Conservation (phyloP, 2,113 vertebrate genomes). For the Pseudopipra pipra region DNA sequence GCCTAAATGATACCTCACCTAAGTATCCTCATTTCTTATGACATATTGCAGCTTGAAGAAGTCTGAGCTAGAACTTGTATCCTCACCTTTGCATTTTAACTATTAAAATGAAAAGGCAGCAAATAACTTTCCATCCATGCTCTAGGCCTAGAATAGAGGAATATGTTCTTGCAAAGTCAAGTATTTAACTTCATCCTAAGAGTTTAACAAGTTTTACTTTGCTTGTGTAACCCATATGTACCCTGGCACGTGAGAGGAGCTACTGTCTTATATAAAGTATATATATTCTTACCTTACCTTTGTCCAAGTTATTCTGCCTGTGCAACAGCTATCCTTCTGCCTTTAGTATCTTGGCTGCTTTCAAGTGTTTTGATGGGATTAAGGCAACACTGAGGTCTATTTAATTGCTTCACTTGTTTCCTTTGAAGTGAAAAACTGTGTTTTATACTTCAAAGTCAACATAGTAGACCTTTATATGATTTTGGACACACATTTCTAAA, state of each 20-base stretch:
- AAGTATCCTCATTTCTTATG: not conserved
- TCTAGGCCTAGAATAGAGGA: not conserved
- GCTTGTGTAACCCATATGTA: not conserved
- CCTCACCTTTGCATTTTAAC: not conserved
- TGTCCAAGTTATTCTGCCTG: not conserved
- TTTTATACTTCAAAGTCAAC: not conserved
- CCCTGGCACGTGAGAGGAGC: not conserved
- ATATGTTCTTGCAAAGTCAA: not conserved
- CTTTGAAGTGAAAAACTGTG: not conserved
- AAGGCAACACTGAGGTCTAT: not conserved
- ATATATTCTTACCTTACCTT: not conserved
- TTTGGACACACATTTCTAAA: conserved; percentile 5
- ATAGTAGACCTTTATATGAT: not conserved
- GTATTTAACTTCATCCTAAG: not conserved
- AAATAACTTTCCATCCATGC: not conserved
- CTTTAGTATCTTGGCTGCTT: not conserved
- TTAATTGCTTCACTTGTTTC: not conserved
- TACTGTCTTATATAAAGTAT: not conserved
- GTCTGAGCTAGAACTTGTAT: not conserved
- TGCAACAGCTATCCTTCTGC: not conserved
- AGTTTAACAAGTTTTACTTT: not conserved
- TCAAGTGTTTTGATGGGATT: not conserved
- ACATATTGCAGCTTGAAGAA: not conserved
- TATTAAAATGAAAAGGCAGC: not conserved
- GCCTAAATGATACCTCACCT: not conserved